phyloP scores from a whole-genome alignment of 2,888 invertebrate genomes.

The Lithophane leautieri region DNA sequence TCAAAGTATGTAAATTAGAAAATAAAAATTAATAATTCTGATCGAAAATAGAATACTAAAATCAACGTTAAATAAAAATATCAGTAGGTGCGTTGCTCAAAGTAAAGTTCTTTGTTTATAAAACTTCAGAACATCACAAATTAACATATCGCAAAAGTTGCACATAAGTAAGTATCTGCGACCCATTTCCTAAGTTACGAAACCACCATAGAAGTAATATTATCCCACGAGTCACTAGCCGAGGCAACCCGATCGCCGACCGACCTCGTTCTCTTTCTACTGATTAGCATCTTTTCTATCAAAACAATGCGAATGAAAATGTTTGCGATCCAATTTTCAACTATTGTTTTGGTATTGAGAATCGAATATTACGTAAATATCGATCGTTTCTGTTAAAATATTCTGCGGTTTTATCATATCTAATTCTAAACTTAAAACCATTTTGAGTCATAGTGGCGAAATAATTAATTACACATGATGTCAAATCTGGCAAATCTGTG shows the following conservation, averaged over 20 bases:
- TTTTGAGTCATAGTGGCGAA: slow-evolving; percentile 20
- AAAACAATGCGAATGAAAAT: slow-evolving; percentile 62
- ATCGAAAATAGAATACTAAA: background rate
- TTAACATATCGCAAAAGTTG: slow-evolving; percentile 58
- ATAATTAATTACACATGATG: slow-evolving; percentile 18
- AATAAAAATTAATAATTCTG: too few relatives aligned
- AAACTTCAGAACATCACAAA: slow-evolving; percentile 34
- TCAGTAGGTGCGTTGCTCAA: background rate
- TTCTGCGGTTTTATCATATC: slow-evolving; percentile 5
- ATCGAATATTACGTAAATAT: slow-evolving; percentile 14
- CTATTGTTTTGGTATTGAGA: slow-evolving; percentile 28
- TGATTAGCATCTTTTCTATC: slow-evolving; percentile 75
- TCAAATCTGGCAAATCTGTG: slow-evolving; percentile 34
- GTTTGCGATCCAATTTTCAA: slow-evolving; percentile 51
- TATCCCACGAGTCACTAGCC: slow-evolving; percentile 73
- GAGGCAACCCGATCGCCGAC: slow-evolving; percentile 68
- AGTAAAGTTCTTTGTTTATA: slow-evolving; percentile 24
- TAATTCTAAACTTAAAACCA: slow-evolving; percentile 2
- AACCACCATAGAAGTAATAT: slow-evolving; percentile 70
- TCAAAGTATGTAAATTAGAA: too few relatives aligned
- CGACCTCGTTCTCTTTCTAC: slow-evolving; percentile 73
- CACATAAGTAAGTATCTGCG: slow-evolving; percentile 68
- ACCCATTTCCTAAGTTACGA: slow-evolving; percentile 70
- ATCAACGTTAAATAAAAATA: background rate
- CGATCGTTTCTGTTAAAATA: slow-evolving; percentile 12